phyloP scores from a whole-genome alignment of 2,113 vertebrate species.

The Percopsis transmontana region DNA sequence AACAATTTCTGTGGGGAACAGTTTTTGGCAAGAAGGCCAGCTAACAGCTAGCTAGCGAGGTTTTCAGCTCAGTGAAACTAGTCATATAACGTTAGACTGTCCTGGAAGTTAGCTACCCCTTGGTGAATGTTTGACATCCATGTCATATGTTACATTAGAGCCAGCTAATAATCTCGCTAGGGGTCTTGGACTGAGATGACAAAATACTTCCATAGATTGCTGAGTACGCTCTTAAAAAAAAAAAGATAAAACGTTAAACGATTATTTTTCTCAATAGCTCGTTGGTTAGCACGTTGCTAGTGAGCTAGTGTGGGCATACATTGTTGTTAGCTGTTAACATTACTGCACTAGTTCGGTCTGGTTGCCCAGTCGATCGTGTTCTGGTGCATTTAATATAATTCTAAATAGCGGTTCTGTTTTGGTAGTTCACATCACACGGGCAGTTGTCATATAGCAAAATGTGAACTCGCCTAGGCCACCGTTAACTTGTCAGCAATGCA shows the following conservation, averaged over 20 bases:
- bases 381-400: neutral
- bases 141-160: neutral
- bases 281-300: conserved; percentile 26
- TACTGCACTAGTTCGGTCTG: neutral
- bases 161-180: too few species aligned
- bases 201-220: neutral
- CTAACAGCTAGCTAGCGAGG: conserved; percentile 34
- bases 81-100: neutral
- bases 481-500: conserved; percentile 31
- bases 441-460: neutral
- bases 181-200: neutral
- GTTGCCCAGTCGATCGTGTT: neutral
- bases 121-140: neutral
- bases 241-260: neutral
- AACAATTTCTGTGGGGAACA: too few species aligned
- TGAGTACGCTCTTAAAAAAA: neutral
- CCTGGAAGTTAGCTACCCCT: neutral
- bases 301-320: conserved; percentile 27
- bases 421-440: neutral
- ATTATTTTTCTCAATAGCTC: conserved; percentile 9
- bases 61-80: conserved; percentile 31
- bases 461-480: conserved; percentile 10
- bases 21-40: too few species aligned
- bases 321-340: conserved; percentile 4
- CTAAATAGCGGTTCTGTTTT: neutral